A percentile compares a stretch with the other conserved stretches of the same genome.
These are phyloP conservation scores for Platycheirus albimanus DNA, from an alignment of 2,888 invertebrate genomes.

Conservation along the genomic window DNA sequence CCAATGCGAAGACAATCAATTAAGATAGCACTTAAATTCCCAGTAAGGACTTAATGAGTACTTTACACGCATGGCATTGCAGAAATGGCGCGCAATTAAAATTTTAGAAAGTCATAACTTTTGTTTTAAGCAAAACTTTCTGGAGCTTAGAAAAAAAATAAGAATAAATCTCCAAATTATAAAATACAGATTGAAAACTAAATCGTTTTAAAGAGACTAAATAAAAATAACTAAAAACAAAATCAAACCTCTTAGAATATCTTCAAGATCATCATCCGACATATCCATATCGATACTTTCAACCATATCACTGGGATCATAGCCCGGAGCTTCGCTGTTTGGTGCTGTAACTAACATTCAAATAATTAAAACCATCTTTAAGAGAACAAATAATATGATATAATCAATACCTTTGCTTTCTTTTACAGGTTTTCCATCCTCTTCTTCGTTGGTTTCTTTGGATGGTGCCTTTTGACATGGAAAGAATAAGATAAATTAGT, in stretches of 20 bases:
- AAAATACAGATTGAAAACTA: no score
- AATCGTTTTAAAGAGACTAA: no score
- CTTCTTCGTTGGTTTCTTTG: constrained; percentile 21
- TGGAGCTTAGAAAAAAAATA: no score
- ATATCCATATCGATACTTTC: constrained; percentile 94
- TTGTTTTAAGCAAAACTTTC: no score
- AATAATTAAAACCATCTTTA: neutral
- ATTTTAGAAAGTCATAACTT: no score
- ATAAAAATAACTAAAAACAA: constrained; percentile 3
- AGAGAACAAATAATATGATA: neutral
- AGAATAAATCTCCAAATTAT: no score
- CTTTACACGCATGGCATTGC: no score
- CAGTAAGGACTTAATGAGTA: no score
- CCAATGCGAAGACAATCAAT: no score
- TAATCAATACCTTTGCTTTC: constrained; percentile 35
- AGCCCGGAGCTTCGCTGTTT: constrained; percentile 79
- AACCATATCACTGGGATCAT: constrained; percentile 86
- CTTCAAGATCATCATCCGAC: constrained; percentile 89
- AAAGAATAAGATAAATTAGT: neutral
- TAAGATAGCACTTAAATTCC: no score
- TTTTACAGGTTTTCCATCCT: constrained; percentile 17
- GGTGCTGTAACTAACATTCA: constrained; percentile 77
- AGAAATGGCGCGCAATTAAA: no score
- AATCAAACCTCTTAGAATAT: constrained; percentile 81
- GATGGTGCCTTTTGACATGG: constrained; percentile 14